Percentiles rank a stretch among this genome's conserved stretches.
Evolutionary conservation across 2,113 vertebrate species (phyloP).

Genomic region (Cyprinodon brontotheroides): DNA sequence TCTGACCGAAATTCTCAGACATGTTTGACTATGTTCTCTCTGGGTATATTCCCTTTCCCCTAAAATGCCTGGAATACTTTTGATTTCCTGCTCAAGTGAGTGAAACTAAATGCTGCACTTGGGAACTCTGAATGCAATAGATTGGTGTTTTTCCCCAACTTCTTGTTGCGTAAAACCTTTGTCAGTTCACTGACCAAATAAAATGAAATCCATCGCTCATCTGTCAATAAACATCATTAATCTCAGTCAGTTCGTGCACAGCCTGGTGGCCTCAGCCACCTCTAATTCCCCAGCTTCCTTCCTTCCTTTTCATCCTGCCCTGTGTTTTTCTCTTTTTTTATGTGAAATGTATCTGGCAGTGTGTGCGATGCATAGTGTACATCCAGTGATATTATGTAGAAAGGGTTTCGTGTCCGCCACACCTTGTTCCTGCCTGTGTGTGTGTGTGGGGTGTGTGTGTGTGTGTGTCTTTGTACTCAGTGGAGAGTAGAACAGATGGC

Average conservation of each 20-base stretch:
- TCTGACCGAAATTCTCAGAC: too few species aligned
- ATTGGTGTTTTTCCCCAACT: conserved; percentile 19
- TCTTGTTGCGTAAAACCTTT: conserved; percentile 29
- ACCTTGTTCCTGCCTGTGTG: neutral
- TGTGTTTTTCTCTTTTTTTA: conserved; percentile 1
- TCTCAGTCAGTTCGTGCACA: conserved; percentile 14
- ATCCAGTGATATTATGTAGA: neutral
- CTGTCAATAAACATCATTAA: conserved; percentile 51
- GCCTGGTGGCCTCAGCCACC: neutral
- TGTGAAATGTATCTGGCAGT: neutral
- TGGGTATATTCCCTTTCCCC: neutral
- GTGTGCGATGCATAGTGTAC: neutral
- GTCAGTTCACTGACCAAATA: conserved; percentile 34
- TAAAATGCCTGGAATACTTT: neutral
- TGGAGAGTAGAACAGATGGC: conserved; percentile 63
- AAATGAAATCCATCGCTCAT: conserved; percentile 56
- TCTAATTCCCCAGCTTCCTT: neutral
- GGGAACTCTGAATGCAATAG: neutral
- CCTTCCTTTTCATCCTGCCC: neutral
- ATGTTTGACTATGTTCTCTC: too few species aligned
- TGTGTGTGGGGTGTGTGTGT: neutral
- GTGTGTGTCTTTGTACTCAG: conserved; percentile 20
- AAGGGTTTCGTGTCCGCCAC: neutral
- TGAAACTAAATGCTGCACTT: neutral
- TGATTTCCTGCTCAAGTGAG: neutral